These are phyloP conservation scores for Crenuchus spilurus DNA, from an alignment of 2,797 vertebrate genomes.

Conservation along the genomic window DNA sequence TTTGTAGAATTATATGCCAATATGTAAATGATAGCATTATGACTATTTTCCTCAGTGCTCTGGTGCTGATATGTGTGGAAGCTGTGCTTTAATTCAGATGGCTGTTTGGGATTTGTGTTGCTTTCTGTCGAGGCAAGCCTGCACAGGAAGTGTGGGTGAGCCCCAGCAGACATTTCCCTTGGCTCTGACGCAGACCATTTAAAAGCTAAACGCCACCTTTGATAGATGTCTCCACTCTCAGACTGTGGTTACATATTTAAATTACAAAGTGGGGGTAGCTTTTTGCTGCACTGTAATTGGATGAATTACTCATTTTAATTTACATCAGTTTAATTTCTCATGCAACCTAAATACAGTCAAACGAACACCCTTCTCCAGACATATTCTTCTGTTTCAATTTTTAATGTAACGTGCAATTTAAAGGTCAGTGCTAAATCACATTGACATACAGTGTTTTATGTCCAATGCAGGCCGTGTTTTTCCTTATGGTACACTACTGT, in stretches of 20 bases:
- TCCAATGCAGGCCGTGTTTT: not conserved
- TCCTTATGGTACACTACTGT: not conserved
- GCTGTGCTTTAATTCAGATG: conserved; percentile 59
- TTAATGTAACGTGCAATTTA: conserved; percentile 46
- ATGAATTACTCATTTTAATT: conserved; percentile 56
- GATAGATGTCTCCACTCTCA: conserved; percentile 57
- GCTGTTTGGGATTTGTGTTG: conserved; percentile 56
- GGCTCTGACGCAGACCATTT: conserved; percentile 56
- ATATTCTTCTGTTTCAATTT: conserved; percentile 40
- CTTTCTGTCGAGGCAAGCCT: conserved; percentile 50
- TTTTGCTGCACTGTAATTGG: conserved; percentile 59
- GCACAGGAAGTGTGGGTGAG: conserved; percentile 65
- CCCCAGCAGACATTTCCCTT: conserved; percentile 57
- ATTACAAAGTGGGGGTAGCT: conserved; percentile 58
- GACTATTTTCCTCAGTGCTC: conserved; percentile 41
- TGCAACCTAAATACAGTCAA: conserved; percentile 22
- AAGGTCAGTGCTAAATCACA: conserved; percentile 14
- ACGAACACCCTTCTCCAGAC: conserved; percentile 20
- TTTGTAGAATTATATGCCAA: not conserved
- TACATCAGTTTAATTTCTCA: conserved; percentile 51
- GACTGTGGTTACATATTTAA: conserved; percentile 59
- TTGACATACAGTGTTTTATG: conserved; percentile 35
- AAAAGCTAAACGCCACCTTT: conserved; percentile 58
- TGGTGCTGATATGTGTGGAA: conserved; percentile 53
- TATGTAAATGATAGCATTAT: conserved; percentile 33